These are phyloP conservation scores for Periparus ater DNA, from an alignment of 2,797 vertebrate genomes.

Conservation along the genomic window DNA sequence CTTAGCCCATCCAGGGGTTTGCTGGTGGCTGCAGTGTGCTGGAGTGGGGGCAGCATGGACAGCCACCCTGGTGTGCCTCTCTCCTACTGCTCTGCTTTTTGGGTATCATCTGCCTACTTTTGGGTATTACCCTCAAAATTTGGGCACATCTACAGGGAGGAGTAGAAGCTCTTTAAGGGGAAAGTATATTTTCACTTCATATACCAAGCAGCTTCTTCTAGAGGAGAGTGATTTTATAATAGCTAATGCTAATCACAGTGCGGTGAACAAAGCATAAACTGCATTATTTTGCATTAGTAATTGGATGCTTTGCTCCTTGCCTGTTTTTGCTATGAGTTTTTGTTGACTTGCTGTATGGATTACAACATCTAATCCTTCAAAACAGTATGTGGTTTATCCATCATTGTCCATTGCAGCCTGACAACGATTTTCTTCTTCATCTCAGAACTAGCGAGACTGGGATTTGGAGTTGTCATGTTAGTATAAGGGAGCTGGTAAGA, in stretches of 20 bases:
- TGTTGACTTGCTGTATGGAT: background rate
- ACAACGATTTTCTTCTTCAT: background rate
- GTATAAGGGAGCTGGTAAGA: background rate
- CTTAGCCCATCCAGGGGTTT: background rate
- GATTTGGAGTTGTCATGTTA: background rate
- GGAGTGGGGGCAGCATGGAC: background rate
- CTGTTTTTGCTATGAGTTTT: background rate
- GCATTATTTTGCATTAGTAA: conserved; percentile 4
- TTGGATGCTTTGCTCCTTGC: background rate
- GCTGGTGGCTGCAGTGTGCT: background rate
- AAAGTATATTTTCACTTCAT: background rate
- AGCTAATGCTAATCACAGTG: background rate
- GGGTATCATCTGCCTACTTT: background rate
- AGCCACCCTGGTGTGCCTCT: background rate
- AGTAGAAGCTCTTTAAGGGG: background rate
- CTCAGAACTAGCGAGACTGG: background rate
- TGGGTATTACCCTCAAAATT: background rate
- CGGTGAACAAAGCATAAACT: background rate
- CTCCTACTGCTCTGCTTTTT: background rate
- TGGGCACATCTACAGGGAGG: background rate
- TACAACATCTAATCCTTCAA: background rate
- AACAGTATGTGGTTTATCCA: background rate
- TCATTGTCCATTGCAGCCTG: background rate
- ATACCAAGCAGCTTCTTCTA: background rate
- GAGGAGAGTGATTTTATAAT: background rate